A percentile compares a stretch with the other conserved stretches of the same genome.
These are phyloP conservation scores for Channa argus DNA, from an alignment of 2,113 vertebrate genomes.

Conservation along the genomic window DNA sequence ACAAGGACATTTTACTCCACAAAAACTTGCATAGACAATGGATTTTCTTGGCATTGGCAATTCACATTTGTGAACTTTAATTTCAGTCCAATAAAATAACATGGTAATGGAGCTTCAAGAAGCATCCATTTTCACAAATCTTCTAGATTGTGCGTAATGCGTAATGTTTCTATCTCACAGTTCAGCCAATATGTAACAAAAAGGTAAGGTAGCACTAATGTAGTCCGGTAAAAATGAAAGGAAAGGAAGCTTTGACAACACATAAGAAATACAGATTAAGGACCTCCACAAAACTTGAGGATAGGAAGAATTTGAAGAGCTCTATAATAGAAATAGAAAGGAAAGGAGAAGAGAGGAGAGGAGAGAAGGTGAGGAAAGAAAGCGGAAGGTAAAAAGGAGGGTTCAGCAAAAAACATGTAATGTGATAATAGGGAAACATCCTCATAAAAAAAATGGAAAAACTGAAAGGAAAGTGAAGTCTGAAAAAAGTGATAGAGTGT, in stretches of 20 bases:
- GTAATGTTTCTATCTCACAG: no score
- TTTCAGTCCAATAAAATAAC: no score
- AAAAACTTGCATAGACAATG: no score
- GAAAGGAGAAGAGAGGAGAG: neutral
- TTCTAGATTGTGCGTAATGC: no score
- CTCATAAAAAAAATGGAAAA: neutral
- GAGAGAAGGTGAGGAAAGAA: neutral
- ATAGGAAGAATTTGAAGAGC: neutral
- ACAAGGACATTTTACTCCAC: no score
- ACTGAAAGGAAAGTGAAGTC: constrained; percentile 59
- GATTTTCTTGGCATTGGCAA: no score
- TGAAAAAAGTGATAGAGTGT: constrained; percentile 66
- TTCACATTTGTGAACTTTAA: no score
- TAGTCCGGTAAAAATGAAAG: no score
- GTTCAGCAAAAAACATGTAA: neutral
- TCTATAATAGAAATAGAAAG: neutral
- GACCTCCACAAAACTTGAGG: neutral
- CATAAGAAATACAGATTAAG: neutral
- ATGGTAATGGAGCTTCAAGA: no score
- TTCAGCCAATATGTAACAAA: no score
- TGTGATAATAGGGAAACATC: constrained; percentile 28
- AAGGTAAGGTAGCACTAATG: no score
- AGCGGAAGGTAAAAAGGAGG: neutral
- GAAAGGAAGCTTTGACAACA: neutral
- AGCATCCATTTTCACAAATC: no score